These are phyloP conservation scores for Zaprionus gabonicus DNA, from an alignment of 1,140 invertebrate genomes.

Conservation along the genomic window DNA sequence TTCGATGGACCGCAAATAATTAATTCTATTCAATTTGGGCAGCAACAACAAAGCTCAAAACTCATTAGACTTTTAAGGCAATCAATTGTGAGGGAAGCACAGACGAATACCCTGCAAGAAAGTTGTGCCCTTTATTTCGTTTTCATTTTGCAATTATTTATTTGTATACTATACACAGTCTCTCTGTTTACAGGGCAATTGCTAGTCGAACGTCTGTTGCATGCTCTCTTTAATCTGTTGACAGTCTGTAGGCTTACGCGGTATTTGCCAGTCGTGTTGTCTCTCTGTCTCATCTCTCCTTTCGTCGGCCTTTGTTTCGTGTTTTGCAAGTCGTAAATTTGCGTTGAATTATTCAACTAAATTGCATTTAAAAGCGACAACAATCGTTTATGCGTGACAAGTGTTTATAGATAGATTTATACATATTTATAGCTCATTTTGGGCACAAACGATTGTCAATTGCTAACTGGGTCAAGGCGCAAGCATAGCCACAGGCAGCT, in stretches of 20 bases:
- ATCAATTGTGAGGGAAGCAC: constrained; percentile 24
- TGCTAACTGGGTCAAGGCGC: constrained; percentile 1
- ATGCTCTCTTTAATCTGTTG: neutral
- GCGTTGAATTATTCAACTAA: constrained; percentile 30
- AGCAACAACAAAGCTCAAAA: constrained; percentile 23
- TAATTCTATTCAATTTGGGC: constrained; percentile 47
- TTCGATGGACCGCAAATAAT: constrained; percentile 48
- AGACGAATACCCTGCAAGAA: constrained; percentile 9
- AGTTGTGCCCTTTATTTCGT: no score
- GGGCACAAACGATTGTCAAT: neutral
- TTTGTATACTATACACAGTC: no score
- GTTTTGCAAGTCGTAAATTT: constrained; percentile 16
- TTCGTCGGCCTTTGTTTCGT: constrained; percentile 1
- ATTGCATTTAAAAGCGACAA: constrained; percentile 30
- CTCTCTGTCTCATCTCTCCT: neutral
- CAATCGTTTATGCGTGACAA: constrained; percentile 31
- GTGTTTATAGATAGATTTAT: constrained; percentile 15
- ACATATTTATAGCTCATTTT: constrained; percentile 19
- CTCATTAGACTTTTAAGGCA: constrained; percentile 28
- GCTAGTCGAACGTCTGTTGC: neutral
- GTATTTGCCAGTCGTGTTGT: neutral
- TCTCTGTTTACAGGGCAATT: neutral
- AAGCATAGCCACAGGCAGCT: neutral
- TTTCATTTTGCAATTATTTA: neutral
- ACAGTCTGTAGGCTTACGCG: neutral